Evolutionary conservation across 2,888 invertebrate species (phyloP), one percentile per base, ranked within the genome.

Genomic region (Micoletzkya japonica): DNA sequence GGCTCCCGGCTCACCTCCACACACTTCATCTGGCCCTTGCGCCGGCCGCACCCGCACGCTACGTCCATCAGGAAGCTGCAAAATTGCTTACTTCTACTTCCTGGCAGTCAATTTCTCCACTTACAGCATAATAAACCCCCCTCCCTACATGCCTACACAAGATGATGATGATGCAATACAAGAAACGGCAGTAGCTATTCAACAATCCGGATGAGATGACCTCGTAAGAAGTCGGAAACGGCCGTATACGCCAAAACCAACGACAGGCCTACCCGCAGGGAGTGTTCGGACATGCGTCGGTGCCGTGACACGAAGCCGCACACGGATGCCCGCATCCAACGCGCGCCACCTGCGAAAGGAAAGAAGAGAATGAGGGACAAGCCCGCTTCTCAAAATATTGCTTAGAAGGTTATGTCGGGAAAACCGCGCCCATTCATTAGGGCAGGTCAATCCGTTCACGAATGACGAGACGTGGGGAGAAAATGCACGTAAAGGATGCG

Each of bases 321-420:
- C 96, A 97, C 36, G 90, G 89, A 87, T 97, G 96, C 0, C 92
- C 92, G 87, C 97, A 97, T 44, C 88, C 86, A 1, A 88, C 84
- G 0, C 93, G 88, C 2, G 89, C 88, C 77, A 88, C 89, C 0
- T 88, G 88, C 52, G 52, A 52, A 28, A 59, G 10, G 20, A 14
- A n/a, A 32, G n/a, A n/a, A n/a, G n/a, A n/a, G n/a, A n/a, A n/a
- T n/a, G n/a, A n/a, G n/a, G n/a, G n/a, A n/a, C n/a, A n/a, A n/a
- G n/a, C n/a, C n/a, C n/a, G n/a, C n/a, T n/a, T n/a, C n/a, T n/a
- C n/a, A n/a, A n/a, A n/a, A n/a, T n/a, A n/a, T n/a, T n/a, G n/a
- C n/a, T n/a, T n/a, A n/a, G n/a, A n/a, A n/a, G n/a, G n/a, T n/a
- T n/a, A n/a, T n/a, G n/a, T n/a, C n/a, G n/a, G n/a, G n/a, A n/a